These are phyloP conservation scores for Nebria ingens DNA, from an alignment of 1,140 invertebrate species.

Conservation along the genomic window DNA sequence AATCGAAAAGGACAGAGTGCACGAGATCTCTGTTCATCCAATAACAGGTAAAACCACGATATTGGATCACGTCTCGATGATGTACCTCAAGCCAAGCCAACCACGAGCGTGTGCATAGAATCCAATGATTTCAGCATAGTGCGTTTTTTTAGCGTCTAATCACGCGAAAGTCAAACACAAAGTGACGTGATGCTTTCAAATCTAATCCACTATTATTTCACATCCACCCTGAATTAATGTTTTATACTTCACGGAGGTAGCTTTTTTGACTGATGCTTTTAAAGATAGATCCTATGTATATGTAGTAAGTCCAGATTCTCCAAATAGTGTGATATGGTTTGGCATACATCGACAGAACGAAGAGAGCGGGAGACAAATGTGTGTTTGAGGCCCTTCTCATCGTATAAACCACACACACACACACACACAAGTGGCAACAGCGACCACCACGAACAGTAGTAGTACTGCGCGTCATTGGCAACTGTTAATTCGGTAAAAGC, in stretches of 20 bases:
- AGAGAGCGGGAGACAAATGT: not conserved
- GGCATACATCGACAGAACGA: not conserved
- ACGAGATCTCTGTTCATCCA: too few relatives aligned
- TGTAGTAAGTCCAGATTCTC: not conserved
- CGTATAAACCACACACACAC: not conserved
- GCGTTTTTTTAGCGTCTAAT: not conserved
- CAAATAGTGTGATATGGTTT: not conserved
- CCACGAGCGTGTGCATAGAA: not conserved
- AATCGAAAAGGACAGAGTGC: too few relatives aligned
- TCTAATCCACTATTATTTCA: not conserved
- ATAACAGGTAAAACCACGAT: too few relatives aligned
- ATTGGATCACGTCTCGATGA: not conserved
- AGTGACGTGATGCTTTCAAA: not conserved
- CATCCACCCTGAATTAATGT: too few relatives aligned
- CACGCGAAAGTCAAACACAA: not conserved
- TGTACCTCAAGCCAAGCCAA: too few relatives aligned
- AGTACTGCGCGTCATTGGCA: not conserved
- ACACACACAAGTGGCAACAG: not conserved
- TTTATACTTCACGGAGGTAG: too few relatives aligned
- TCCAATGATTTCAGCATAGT: too few relatives aligned
- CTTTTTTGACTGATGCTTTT: too few relatives aligned
- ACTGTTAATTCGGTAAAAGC: slow-evolving; percentile 8
- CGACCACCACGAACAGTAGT: not conserved
- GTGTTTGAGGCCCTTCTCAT: not conserved
- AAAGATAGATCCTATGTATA: too few relatives aligned